phyloP scores from a whole-genome alignment of 2,113 vertebrate genomes.

The Cinclus mexicanus region DNA sequence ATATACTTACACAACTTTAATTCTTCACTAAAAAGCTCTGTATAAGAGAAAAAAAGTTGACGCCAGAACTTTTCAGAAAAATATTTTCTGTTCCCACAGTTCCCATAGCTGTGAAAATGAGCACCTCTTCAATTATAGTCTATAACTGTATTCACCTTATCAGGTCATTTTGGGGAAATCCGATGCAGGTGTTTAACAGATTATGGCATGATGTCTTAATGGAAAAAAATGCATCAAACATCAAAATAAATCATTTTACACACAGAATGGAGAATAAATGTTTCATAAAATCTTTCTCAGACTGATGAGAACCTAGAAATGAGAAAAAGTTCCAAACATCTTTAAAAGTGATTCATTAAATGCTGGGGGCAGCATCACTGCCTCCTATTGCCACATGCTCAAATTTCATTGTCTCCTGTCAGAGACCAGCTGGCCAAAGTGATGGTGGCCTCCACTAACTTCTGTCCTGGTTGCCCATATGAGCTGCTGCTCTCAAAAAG shows the following conservation, averaged over 20 bases:
- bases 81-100: not conserved
- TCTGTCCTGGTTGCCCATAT: not conserved
- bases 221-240: not conserved
- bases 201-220: not conserved
- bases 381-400: not conserved
- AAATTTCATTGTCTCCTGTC: not conserved
- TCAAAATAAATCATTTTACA: not conserved
- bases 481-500: not conserved
- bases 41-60: not conserved
- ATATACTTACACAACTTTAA: not conserved
- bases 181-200: not conserved
- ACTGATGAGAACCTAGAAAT: not conserved
- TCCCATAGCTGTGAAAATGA: not conserved
- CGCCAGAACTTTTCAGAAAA: constrained; percentile 1
- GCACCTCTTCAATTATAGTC: not conserved
- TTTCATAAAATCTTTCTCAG: not conserved
- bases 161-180: not conserved
- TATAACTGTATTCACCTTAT: not conserved
- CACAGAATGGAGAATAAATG: not conserved
- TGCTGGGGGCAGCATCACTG: not conserved
- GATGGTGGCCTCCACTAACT: not conserved
- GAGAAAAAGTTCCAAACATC: not conserved
- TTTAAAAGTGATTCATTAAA: not conserved
- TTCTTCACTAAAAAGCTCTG: not conserved
- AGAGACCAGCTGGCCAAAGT: not conserved